phyloP scores from a whole-genome alignment of 2,888 invertebrate species.

The Taenaris catops region DNA sequence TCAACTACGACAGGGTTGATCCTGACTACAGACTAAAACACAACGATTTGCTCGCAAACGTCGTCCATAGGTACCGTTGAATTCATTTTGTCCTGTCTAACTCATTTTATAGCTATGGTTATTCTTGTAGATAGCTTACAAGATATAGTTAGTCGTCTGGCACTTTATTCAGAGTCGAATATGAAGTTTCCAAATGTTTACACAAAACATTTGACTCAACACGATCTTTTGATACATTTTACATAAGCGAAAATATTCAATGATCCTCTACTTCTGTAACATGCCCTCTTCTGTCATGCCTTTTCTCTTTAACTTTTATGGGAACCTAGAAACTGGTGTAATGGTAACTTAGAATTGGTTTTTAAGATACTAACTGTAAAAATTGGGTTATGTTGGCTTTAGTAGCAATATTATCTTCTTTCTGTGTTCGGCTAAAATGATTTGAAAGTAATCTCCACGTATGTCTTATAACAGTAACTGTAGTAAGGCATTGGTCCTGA shows the following conservation, averaged over 20 bases:
- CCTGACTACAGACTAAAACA: constrained; percentile 95
- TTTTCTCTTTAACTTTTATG: constrained; percentile 20
- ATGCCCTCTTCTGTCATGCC: constrained; percentile 17
- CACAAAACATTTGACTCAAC: constrained; percentile 16
- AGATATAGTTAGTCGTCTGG: constrained; percentile 27
- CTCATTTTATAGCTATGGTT: constrained; percentile 20
- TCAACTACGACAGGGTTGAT: constrained; percentile 95
- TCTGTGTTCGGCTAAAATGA: too few species aligned
- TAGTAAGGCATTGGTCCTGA: too few species aligned
- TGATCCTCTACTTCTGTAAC: constrained; percentile 15
- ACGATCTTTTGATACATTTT: constrained; percentile 11
- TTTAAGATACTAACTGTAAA: constrained; percentile 20
- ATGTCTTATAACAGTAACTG: too few species aligned
- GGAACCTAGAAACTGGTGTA: constrained; percentile 22
- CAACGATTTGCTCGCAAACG: constrained; percentile 95
- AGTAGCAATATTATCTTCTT: too few species aligned
- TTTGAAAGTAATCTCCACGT: too few species aligned
- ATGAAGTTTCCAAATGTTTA: constrained; percentile 13
- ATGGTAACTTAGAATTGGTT: constrained; percentile 27
- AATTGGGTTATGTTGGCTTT: neutral
- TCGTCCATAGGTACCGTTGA: constrained; percentile 95
- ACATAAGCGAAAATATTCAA: neutral
- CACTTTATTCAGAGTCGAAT: constrained; percentile 15
- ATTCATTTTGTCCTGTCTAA: constrained; percentile 14
- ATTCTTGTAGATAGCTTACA: constrained; percentile 34